Evolutionary conservation across 2,797 vertebrate genomes (phyloP), one percentile per base, ranked within the genome.

Genomic region (Cyclopterus lumpus): DNA sequence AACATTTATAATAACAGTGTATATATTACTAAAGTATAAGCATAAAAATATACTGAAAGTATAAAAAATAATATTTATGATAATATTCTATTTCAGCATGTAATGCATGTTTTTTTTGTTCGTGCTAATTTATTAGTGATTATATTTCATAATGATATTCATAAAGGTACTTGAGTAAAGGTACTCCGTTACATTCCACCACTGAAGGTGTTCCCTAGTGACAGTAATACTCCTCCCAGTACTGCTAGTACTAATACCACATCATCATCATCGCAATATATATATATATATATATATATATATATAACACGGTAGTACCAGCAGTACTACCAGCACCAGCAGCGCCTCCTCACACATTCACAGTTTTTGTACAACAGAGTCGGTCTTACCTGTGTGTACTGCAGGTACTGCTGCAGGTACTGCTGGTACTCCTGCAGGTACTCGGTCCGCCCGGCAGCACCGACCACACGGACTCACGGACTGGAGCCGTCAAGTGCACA

Each of bases 301-400:
- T n/a, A n/a, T n/a, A n/a, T 14, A 36, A 36, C 58, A 40, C 15
- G 36, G 1, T 3, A 16, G n/a, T 24, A 60, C 30, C 38, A 40
- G 59, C n/a, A 26, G 42, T 30, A 60, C 32, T 36, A 11, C 71
- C 28, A 24, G 6, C 71, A 64, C 46, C 63, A 42, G n/a, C 67
- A 69, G 5, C 49, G 32, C 36, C 12, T 32, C 46, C 38, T 28
- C 69, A 24, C 57, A 62, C 34, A 22, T 12, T 42, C 30, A 6
- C 61, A 34, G 15, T 0, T 16, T 3, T 20, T 20, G 1, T 36
- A 51, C 62, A 32, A 32, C 66, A 40, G n/a, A 46, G 7, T 4
- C 36, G 2, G 20, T 63, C 58, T 30, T 0, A 81, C 79, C 69
- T 71, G 46, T 18, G 20, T 5, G 32, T 5, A 40, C 38, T 40